Percentiles rank a stretch among this genome's conserved stretches.
Evolutionary conservation across 2,888 invertebrate species (phyloP).

Genomic region (Notocelia uddmanniana): DNA sequence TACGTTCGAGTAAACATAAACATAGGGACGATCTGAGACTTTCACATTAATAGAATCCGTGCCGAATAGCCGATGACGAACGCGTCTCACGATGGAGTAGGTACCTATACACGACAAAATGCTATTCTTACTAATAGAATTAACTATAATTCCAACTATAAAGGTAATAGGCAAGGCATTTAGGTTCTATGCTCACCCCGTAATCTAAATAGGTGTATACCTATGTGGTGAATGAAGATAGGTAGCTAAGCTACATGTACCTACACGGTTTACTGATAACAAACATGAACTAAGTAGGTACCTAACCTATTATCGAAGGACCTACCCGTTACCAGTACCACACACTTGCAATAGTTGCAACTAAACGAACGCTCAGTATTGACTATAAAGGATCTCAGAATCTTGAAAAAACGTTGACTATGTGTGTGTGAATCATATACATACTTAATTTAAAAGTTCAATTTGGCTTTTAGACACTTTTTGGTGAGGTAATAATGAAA

Average conservation of each 20-base stretch:
- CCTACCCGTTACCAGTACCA: neutral
- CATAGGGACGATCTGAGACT: constrained; percentile 59
- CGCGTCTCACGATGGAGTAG: constrained; percentile 7
- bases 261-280: constrained; percentile 13
- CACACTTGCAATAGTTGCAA: neutral
- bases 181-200: neutral
- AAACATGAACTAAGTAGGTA: neutral
- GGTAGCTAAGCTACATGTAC: neutral
- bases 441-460: too few relatives aligned
- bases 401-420: too few relatives aligned
- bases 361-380: neutral
- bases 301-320: constrained; percentile 1
- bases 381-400: too few relatives aligned
- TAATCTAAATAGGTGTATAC: neutral
- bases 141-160: too few relatives aligned
- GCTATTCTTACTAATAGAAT: constrained; percentile 12
- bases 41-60: constrained; percentile 61
- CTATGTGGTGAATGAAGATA: neutral
- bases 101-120: constrained; percentile 9
- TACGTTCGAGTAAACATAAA: constrained; percentile 70
- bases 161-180: too few relatives aligned
- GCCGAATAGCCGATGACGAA: constrained; percentile 24
- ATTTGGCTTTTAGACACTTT: too few relatives aligned
- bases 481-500: too few relatives aligned
- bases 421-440: too few relatives aligned